phyloP scores from a whole-genome alignment of 2,797 vertebrate genomes.

The Ctenopoma kingsleyae region DNA sequence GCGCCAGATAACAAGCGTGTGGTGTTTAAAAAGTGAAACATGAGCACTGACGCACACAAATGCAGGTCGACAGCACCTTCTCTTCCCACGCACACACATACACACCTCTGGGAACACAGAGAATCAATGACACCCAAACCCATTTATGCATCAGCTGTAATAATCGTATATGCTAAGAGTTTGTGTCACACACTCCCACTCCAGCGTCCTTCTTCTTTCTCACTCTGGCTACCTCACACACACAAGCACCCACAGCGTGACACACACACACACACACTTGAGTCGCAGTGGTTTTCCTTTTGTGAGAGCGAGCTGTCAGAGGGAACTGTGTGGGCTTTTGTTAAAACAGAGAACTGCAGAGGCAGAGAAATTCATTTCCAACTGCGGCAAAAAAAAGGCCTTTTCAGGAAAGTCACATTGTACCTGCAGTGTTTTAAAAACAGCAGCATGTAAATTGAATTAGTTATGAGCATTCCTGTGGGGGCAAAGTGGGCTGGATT shows the following conservation, averaged over 20 bases:
- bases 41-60: conserved; percentile 56
- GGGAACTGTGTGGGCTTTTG: conserved; percentile 78
- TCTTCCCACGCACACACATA: conserved; percentile 31
- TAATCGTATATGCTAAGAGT: conserved; percentile 71
- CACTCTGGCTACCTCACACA: conserved; percentile 32
- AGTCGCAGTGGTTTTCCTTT: conserved; percentile 70
- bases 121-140: conserved; percentile 52
- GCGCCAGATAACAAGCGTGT: conserved; percentile 52
- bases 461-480: conserved; percentile 68
- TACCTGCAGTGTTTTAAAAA: conserved; percentile 79
- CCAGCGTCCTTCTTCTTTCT: conserved; percentile 56
- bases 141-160: conserved; percentile 69
- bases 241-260: conserved; percentile 40
- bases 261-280: conserved; percentile 43
- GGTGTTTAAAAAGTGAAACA: conserved; percentile 68
- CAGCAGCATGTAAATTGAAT: conserved; percentile 75
- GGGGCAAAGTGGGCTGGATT: conserved; percentile 58
- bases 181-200: conserved; percentile 69
- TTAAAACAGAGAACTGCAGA: conserved; percentile 75
- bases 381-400: conserved; percentile 55
- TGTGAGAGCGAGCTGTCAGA: conserved; percentile 76
- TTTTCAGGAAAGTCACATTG: conserved; percentile 74
- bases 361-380: conserved; percentile 79
- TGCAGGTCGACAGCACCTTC: conserved; percentile 60
- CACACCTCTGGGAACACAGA: conserved; percentile 26